phyloP scores from a whole-genome alignment of 1,140 invertebrate species.

The Adoxophyes honmai region DNA sequence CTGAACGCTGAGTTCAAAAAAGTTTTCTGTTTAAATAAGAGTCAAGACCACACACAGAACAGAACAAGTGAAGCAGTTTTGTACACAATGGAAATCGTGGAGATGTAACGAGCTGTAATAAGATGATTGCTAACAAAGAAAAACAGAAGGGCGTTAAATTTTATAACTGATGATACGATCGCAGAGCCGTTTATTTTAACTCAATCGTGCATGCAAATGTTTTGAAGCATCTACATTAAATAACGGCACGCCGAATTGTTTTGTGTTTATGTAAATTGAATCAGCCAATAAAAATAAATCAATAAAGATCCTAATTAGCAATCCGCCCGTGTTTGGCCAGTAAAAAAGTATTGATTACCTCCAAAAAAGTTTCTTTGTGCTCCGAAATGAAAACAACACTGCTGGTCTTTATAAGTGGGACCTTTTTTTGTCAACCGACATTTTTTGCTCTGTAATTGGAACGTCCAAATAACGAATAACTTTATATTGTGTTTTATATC shows the following conservation, averaged over 20 bases:
- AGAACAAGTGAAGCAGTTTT: constrained; percentile 24
- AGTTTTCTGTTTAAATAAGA: background rate
- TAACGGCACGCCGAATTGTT: background rate
- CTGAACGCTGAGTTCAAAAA: too few species aligned
- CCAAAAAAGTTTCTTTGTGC: background rate
- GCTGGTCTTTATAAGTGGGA: too few species aligned
- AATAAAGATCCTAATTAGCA: background rate
- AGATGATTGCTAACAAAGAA: constrained; percentile 25
- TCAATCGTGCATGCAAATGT: background rate
- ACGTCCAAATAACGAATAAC: constrained; percentile 10
- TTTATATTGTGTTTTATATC: constrained; percentile 1
- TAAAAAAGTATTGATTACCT: constrained; percentile 12
- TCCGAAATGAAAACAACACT: background rate
- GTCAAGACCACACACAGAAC: constrained; percentile 21
- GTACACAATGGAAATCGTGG: constrained; percentile 31
- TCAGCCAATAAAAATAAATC: constrained; percentile 4
- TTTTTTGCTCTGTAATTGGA: constrained; percentile 9
- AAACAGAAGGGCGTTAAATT: constrained; percentile 20
- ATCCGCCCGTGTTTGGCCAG: background rate
- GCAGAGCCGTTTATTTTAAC: background rate
- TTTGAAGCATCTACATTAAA: background rate
- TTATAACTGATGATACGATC: constrained; percentile 9
- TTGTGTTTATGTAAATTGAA: background rate
- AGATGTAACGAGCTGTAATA: constrained; percentile 23
- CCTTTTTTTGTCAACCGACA: background rate